These are phyloP conservation scores for Psittacula cyanocephala DNA, from an alignment of 2,113 vertebrate species.

Conservation along the genomic window DNA sequence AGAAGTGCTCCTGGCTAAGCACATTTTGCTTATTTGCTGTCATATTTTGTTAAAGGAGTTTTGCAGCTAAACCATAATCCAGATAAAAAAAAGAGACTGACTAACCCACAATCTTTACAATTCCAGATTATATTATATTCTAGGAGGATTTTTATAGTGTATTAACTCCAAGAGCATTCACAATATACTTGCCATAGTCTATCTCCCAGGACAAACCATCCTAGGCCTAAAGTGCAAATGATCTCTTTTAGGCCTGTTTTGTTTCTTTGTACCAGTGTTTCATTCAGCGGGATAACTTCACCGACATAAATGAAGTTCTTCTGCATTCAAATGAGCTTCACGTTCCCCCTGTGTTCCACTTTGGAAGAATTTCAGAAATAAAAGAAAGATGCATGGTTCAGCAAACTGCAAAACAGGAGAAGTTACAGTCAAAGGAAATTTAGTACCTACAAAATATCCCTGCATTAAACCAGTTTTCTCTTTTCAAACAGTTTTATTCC, in stretches of 20 bases:
- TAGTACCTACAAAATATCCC: neutral
- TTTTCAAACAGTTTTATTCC: neutral
- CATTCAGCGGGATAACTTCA: neutral
- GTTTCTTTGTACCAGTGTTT: neutral
- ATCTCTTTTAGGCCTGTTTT: neutral
- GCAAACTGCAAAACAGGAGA: neutral
- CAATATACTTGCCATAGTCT: neutral
- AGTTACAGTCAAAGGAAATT: neutral
- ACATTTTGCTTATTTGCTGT: neutral
- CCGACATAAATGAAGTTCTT: neutral
- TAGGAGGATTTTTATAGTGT: neutral
- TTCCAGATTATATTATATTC: neutral
- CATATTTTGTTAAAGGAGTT: neutral
- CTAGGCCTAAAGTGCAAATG: neutral
- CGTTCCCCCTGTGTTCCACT: neutral
- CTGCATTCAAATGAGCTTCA: neutral
- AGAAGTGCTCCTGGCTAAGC: neutral
- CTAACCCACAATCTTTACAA: neutral
- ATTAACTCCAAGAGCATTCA: neutral
- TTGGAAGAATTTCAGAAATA: slow-evolving; percentile 7
- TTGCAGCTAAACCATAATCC: neutral
- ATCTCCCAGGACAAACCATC: neutral
- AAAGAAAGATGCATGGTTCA: neutral
- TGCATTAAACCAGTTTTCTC: neutral
- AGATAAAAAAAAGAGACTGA: neutral